phyloP scores from a whole-genome alignment of 2,888 invertebrate species.

The Sycophila texana region DNA sequence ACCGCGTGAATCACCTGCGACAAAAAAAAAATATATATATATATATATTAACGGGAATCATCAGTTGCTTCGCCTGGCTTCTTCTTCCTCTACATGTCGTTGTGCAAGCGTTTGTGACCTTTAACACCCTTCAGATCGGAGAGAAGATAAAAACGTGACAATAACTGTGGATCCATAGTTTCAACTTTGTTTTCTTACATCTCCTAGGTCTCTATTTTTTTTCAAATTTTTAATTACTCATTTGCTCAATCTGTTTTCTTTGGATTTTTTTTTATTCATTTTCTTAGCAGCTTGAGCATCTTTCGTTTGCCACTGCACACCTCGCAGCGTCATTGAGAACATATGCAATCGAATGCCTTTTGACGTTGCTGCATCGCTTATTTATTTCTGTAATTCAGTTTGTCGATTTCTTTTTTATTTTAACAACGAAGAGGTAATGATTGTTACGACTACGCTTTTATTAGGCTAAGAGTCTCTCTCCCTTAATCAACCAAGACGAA shows the following conservation, averaged over 20 bases:
- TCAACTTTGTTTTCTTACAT: slow-evolving; percentile 35
- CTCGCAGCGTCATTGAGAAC: neutral
- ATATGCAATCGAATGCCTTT: slow-evolving; percentile 24
- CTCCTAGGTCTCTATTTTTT: slow-evolving; percentile 32
- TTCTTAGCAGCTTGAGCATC: slow-evolving; percentile 25
- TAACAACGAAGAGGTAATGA: slow-evolving; percentile 6
- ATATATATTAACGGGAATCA: slow-evolving; percentile 13
- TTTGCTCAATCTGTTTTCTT: neutral
- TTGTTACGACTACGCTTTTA: slow-evolving; percentile 27
- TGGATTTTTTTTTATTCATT: neutral
- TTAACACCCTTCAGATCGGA: slow-evolving; percentile 16
- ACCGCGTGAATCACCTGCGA: slow-evolving; percentile 16
- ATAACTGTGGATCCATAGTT: slow-evolving; percentile 50
- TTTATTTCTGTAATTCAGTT: neutral
- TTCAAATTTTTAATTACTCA: slow-evolving; percentile 1
- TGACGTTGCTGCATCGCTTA: slow-evolving; percentile 41
- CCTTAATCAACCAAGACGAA: slow-evolving; percentile 25
- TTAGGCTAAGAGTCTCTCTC: slow-evolving; percentile 42
- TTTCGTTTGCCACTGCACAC: slow-evolving; percentile 21
- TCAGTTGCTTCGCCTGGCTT: slow-evolving; percentile 57
- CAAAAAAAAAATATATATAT: neutral
- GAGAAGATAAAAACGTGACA: slow-evolving; percentile 37
- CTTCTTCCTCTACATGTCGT: slow-evolving; percentile 45
- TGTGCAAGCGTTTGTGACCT: slow-evolving; percentile 45
- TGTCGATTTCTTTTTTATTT: neutral